Conservation (phyloP, 92 coral and sea anemone genomes). For the Micromussa lordhowensis region DNA sequence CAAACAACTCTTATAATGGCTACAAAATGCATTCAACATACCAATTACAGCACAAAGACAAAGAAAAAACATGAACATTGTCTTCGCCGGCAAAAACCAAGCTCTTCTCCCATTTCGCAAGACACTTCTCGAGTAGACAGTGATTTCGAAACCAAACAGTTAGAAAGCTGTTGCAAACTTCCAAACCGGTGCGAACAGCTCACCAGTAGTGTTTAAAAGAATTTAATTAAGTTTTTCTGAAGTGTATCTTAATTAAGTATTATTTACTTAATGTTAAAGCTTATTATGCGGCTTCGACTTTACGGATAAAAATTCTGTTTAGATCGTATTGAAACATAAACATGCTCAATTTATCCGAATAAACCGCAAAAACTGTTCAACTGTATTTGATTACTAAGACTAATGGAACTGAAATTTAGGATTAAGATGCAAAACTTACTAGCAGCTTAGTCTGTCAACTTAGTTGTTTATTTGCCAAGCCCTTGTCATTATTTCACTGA, state of each 20-base stretch:
- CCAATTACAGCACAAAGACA: slow-evolving; percentile 29
- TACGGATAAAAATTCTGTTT: background rate
- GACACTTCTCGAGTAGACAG: background rate
- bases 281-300: too few relatives aligned
- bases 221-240: background rate
- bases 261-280: slow-evolving; percentile 23
- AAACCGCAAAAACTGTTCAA: background rate
- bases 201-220: background rate
- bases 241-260: background rate
- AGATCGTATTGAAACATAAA: background rate
- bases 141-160: background rate
- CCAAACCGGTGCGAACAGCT: background rate
- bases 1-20: background rate
- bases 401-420: background rate
- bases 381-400: background rate
- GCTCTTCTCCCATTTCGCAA: background rate
- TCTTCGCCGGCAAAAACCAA: background rate
- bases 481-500: background rate
- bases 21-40: slow-evolving; percentile 10
- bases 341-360: background rate
- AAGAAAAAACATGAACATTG: slow-evolving; percentile 14
- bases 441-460: background rate
- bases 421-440: background rate
- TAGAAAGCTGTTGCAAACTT: background rate
- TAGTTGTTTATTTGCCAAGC: background rate